Conservation (phyloP, 1,140 invertebrate species). For the Drosophila burlai region DNA sequence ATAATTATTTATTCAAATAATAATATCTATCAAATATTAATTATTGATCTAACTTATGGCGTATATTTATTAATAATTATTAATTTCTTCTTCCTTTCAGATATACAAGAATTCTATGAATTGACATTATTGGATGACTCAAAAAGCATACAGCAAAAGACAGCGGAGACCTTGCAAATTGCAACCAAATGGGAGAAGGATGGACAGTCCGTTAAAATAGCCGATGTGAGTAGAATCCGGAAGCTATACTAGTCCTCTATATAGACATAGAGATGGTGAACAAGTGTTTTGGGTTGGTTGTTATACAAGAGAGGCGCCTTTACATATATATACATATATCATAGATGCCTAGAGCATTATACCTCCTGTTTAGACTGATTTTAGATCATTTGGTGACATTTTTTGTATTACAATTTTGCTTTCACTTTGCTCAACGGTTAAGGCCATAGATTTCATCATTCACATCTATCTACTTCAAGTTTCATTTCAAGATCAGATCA, state of each 20-base stretch:
- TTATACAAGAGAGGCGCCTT: not conserved
- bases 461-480: not conserved
- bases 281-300: conserved; percentile 9
- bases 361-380: conserved; percentile 14
- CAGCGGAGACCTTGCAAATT: conserved; percentile 96
- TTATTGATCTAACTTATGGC: too few species aligned
- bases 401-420: not conserved
- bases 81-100: conserved; percentile 87
- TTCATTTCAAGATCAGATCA: conserved; percentile 4
- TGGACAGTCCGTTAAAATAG: conserved; percentile 81
- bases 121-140: conserved; percentile 97
- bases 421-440: conserved; percentile 3
- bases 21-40: too few species aligned
- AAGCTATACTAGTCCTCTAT: too few species aligned
- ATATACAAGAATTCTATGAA: conserved; percentile 99
- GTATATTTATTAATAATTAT: conserved; percentile 58
- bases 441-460: not conserved
- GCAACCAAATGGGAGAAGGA: conserved; percentile 96
- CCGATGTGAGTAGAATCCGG: conserved; percentile 69
- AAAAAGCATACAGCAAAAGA: conserved; percentile 97
- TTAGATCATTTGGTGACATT: conserved; percentile 25
- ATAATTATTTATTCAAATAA: too few species aligned
- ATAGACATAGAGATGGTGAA: not conserved
- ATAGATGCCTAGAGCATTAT: too few species aligned
- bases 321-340: not conserved